Evolutionary conservation across 2,113 vertebrate species (phyloP), one percentile per base, ranked within the genome.

Genomic region (Ciconia boyciana): DNA sequence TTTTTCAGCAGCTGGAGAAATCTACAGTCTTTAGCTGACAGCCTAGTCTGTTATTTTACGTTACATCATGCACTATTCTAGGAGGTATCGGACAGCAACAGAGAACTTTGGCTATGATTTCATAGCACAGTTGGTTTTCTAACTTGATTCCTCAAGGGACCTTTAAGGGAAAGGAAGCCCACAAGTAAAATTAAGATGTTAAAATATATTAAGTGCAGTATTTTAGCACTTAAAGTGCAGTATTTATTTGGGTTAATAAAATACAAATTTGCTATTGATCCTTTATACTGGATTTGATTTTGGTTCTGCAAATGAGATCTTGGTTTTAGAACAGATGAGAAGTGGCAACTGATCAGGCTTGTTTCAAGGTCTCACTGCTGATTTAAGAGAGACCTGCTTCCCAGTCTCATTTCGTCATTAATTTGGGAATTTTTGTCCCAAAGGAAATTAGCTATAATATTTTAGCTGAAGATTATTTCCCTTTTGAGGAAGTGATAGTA

Each of bases 1-100:
- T 80, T 64, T 71, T 83, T 52, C 64, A 91, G 77, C 25, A 93
- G 91, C 89, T 91, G 89, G 49, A 94, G 58, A 89, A 91, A 94
- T 83, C 34, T 57, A 48, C 19, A 66, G 78, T 54, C 41, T 93
- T 60, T 20, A 83, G 83, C 68, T 94, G 54, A 34, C 41, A 52
- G 84, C n/a, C 22, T 39, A 22, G n/a, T 66, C 28, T 89, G 55
- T 82, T 44, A 91, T 94, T 91, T 64, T 83, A 52, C 64, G n/a
- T 92, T 77, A 66, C 13, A 21, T 82, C 55, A 66, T 66, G 48
- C 39, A 18, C 79, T 92, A 16, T 83, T 94, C 57, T 71, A 72
- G 75, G 75, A 83, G 57, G 55, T 22, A 61, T 66, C 11, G 28
- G 86, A 52, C 64, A 66, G 46, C 36, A 89, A 48, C n/a, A 81